Conservation (phyloP, 2,797 vertebrate genomes). For the Periophthalmus magnuspinnatus region DNA sequence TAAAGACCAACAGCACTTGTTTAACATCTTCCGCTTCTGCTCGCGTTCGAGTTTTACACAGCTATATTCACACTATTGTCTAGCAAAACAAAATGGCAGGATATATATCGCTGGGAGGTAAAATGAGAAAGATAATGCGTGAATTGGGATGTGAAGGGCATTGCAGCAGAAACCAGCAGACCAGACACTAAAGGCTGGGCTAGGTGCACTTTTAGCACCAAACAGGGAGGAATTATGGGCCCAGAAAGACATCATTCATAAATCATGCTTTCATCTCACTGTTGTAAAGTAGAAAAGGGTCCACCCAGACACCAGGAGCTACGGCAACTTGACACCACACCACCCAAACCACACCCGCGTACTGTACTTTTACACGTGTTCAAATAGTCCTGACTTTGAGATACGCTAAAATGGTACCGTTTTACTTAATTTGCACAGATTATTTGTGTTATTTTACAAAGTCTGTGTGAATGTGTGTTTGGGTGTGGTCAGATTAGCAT, state of each 20-base stretch:
- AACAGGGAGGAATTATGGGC: slow-evolving; percentile 53
- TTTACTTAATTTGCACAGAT: no score
- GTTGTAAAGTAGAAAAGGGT: slow-evolving; percentile 34
- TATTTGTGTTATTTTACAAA: no score
- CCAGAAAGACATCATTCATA: slow-evolving; percentile 60
- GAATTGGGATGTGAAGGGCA: slow-evolving; percentile 61
- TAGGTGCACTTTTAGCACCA: slow-evolving; percentile 38
- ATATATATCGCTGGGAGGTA: slow-evolving; percentile 20
- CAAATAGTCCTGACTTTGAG: neutral
- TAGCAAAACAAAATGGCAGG: slow-evolving; percentile 20
- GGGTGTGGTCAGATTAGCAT: no score
- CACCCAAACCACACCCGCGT: neutral
- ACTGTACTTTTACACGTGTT: neutral
- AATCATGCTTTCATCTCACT: slow-evolving; percentile 53
- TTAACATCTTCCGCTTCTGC: neutral
- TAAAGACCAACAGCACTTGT: neutral
- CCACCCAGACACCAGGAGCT: neutral
- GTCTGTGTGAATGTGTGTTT: no score
- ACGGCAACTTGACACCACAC: slow-evolving; percentile 13
- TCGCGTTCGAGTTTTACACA: neutral
- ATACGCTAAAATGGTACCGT: no score
- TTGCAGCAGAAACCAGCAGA: slow-evolving; percentile 51
- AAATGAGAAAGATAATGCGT: slow-evolving; percentile 37
- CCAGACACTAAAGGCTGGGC: slow-evolving; percentile 28
- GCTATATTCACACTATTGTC: slow-evolving; percentile 36